Evolutionary conservation across 2,113 vertebrate species (phyloP), one percentile per base, ranked within the genome.

Genomic region (Coptodon rendalli): DNA sequence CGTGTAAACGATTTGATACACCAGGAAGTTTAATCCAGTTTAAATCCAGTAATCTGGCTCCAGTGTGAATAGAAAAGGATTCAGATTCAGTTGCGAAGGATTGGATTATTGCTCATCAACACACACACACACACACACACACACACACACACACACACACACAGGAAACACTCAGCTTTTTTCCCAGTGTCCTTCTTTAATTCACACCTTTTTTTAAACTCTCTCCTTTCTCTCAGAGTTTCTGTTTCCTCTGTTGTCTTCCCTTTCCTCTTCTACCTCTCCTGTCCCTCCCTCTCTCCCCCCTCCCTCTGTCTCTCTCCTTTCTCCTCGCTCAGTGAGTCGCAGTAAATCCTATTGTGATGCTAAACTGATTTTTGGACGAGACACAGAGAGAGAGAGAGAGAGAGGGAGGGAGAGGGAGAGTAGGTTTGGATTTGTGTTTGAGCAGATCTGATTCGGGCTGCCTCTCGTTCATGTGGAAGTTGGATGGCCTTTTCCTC

Each of bases 341-440:
- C 97, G 97, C 95, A 95, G 96, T 95, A 96, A 96, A 97, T 96
- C 95, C 97, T 94, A 97, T 98, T 98, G 97, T 98, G 96, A 98
- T 98, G 98, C 96, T 98, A 97, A 98, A 98, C 95, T 86, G 92
- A 95, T 92, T 84, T 96, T 92, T 73, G 94, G 92, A 94, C 93
- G 95, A 95, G 96, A 96, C 96, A 68, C 9, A 63, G 10, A 96
- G 95, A 29, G 95, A 96, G 96, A 95, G 96, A 94, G 95, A 95
- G 87, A 80, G 6, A 7, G 97, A 94, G 96, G 92, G 95, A 93
- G 95, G 95, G 88, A 84, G 91, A 85, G 95, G 93, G 95, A 40
- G 68, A 27, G 27, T 61, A 95, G 54, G 24, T 87, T 87, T 92
- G 57, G 84, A 34, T 91, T 93, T 91, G 22, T 43, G 85, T 80